Evolutionary conservation across 2,888 invertebrate genomes (phyloP).

Genomic region (Eupithecia subfuscata): DNA sequence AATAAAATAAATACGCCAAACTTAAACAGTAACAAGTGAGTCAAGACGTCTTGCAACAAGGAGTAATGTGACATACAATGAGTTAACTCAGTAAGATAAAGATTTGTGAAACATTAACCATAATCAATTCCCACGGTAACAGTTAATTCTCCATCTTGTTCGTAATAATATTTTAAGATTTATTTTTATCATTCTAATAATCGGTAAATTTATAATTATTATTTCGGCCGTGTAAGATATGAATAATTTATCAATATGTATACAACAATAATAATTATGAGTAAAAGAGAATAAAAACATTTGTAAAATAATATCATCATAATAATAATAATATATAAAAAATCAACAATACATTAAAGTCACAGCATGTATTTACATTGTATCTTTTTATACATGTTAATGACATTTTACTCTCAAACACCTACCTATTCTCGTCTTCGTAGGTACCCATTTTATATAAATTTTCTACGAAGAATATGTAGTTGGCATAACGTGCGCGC

Average conservation of each 20-base stretch:
- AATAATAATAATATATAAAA: conserved; percentile 53
- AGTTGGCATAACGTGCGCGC: conserved; percentile 63
- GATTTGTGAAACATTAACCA: conserved; percentile 43
- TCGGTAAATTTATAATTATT: conserved; percentile 54
- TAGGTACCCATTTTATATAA: conserved; percentile 69
- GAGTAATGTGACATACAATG: background rate
- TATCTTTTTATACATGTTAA: conserved; percentile 56
- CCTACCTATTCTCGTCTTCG: conserved; percentile 52
- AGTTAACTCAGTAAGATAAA: conserved; percentile 13
- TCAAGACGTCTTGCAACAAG: conserved; percentile 16
- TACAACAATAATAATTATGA: conserved; percentile 64
- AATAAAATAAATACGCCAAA: conserved; percentile 53
- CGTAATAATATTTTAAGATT: conserved; percentile 36
- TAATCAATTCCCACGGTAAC: conserved; percentile 77
- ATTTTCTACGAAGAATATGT: conserved; percentile 58
- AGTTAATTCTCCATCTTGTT: conserved; percentile 55
- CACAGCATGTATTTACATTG: conserved; percentile 71
- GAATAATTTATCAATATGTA: conserved; percentile 68
- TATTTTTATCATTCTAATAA: conserved; percentile 51
- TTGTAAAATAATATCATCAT: conserved; percentile 67
- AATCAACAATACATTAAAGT: conserved; percentile 74
- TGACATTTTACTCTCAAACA: conserved; percentile 58
- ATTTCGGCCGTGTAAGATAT: conserved; percentile 72
- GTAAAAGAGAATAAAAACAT: conserved; percentile 69
- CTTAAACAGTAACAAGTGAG: conserved; percentile 26